Base-by-base conservation (phyloP, 2,797 vertebrate genomes). In the Rachycentron canadum region DNA sequence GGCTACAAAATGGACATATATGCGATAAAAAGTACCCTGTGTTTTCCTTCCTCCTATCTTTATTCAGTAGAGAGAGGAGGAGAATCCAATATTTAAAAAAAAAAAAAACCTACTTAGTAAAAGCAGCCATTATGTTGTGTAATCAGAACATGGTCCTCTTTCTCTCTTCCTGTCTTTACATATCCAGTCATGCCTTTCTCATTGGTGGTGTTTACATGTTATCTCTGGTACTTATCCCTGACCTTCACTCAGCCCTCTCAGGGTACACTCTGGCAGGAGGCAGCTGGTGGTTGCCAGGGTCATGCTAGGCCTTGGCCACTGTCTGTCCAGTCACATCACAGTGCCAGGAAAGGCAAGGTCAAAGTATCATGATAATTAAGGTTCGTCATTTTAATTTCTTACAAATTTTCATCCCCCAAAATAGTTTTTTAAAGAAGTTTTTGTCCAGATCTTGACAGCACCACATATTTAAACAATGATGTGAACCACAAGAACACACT, bases 211-310 rank as follows among this genome's bases (percentile, higher is more conserved):
- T 88, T 87, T 73, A 77, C 84, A 82, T 78, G 79, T 84, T 85
- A 68, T 78, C 76, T 83, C 61, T 69, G 79, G 81, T 83, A 75
- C 79, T 88, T 76, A 59, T 82, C 70, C 63, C 86, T 87, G 93
- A 93, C 93, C 92, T 93, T 94, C 84, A 92, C 68, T 80, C 52
- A 64, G 79, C 73, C 64, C 74, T 65, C 73, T 84, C 60, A 79
- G 76, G 78, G 84, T 82, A 59, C 64, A 56, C 69, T 73, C 80
- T 91, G 87, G 89, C 90, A 90, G 89, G 83, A 86, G 89, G 82
- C 89, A 88, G 87, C 86, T 89, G 89, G 82, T 73, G 40, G 82
- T 85, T 90, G 92, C 91, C 93, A 91, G 93, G 87, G 85, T 90
- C 93, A 92, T 76, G 88, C 91, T 84, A 90, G 81, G 92, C 88